Evolutionary conservation across 2,113 vertebrate species (phyloP), one percentile per base, ranked within the genome.

Genomic region (Pangasianodon gigas): DNA sequence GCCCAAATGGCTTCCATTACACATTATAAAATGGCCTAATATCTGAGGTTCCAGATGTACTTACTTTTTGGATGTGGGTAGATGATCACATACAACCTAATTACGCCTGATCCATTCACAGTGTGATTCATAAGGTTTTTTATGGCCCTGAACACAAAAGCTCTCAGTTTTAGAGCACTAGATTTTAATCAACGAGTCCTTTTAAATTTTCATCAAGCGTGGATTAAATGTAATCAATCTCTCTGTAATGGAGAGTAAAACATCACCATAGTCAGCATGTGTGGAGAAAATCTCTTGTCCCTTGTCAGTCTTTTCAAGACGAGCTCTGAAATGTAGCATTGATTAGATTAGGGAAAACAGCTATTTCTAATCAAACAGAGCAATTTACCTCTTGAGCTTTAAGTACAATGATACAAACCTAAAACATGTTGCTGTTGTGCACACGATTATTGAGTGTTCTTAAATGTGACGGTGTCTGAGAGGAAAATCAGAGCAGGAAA

Each of bases 191-290:
- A 92, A 93, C 92, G 93, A 87, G 91, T 93, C 94, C 90, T 94
- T 95, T 96, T 95, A 90, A 92, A 94, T 95, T 95, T 95, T 94
- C 92, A 95, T 95, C 93, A 95, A 95, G 89, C 92, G 65, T 87
- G 84, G 90, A 94, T 95, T 92, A 92, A 94, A 92, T 90, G 91
- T 88, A 94, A 95, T 95, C 93, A 94, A 95, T 96, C 92, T 93
- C 87, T 89, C 90, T 89, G 92, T 89, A 93, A 91, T 85, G 90
- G 83, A 79, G 82, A 89, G 87, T 91, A 75, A 80, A 90, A 58
- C 44, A 84, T 60, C 32, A 79, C 86, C 81, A 77, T 44, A 32
- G 48, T n/a, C 82, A n/a, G 85, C 69, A 83, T 71, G 82, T 84
- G 48, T 84, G 79, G 60, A 92, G 54, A 84, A 85, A n/a, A 75